Evolutionary conservation across 2,888 invertebrate genomes (phyloP).

Genomic region (Lingula anatina): DNA sequence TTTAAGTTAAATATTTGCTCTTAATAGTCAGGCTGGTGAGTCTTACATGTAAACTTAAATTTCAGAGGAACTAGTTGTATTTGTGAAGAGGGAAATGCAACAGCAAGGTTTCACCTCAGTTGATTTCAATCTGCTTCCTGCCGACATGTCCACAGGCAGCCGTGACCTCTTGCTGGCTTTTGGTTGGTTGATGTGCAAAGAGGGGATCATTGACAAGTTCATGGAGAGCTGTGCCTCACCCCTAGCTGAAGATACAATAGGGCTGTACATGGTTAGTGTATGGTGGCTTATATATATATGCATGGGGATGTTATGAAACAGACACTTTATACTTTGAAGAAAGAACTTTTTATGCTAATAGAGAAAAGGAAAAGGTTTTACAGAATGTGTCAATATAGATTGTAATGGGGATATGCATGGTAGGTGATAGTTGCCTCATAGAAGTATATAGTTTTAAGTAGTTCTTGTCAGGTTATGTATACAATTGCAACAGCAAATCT

Average conservation of each 20-base stretch:
- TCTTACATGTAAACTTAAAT: no score
- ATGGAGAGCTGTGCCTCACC: constrained; percentile 29
- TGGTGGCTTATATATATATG: not conserved
- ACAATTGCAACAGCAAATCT: no score
- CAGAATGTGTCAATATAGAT: no score
- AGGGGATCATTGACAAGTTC: constrained; percentile 33
- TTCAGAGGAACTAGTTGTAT: constrained; percentile 37
- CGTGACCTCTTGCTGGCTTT: constrained; percentile 43
- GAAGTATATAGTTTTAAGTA: no score
- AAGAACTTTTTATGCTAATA: no score
- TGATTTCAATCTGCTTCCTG: constrained; percentile 32
- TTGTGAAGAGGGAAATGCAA: constrained; percentile 40
- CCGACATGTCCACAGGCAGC: constrained; percentile 35
- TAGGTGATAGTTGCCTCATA: no score
- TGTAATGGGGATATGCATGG: no score
- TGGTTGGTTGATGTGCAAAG: constrained; percentile 44
- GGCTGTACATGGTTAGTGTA: not conserved
- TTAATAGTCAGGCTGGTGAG: no score
- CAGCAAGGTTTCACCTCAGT: constrained; percentile 30
- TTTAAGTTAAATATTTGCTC: not conserved
- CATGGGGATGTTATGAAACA: not conserved
- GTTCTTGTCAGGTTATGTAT: no score
- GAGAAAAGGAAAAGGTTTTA: no score
- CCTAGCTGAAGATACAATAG: constrained; percentile 15
- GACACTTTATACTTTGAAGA: no score